Base-by-base conservation (phyloP, 2,113 vertebrate species). In the Dunckerocampus dactyliophorus region DNA sequence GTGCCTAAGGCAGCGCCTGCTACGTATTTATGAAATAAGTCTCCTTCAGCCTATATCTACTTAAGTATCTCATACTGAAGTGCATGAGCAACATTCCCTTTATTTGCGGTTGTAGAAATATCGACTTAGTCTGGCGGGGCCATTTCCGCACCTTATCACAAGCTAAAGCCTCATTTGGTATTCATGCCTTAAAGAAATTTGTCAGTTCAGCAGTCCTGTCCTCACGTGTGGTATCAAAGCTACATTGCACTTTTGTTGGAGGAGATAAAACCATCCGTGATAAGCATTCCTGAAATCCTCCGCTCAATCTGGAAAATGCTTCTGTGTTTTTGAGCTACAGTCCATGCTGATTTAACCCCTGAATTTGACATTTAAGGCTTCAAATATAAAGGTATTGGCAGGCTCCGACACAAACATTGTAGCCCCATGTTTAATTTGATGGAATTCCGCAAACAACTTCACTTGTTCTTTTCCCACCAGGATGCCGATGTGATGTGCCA, bases 231-330 rank as follows among this genome's bases (percentile, higher is more conserved):
- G 61, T 77, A 83, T 85, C 82, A 83, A 81, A 85, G 76, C 55
- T 12, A 12, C 39, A 43, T 2, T 3, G 10, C 62, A 75, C 60
- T 62, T 85, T 81, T 87, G 76, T 82, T 71, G 39, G 52, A 31
- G 28, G 20, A 54, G 61, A 67, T 62, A 54, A 65, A 68, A 67
- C 34, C 67, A 54, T 59, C 65, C 57, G 69, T 76, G 68, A 76
- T 86, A 73, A 75, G 59, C 76, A 78, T 85, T 87, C 63, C 80
- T 85, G 64, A 77, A 84, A 85, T 77, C 69, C 28, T 64, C 17
- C 56, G 65, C 77, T 81, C 77, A 75, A 72, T 76, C 79, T 13
- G 17, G 72, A 69, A 76, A 82, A 78, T 66, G 72, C 76, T 65
- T 48, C 46, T 48, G 74, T 69, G 86, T 77, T 87, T 83, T 77